phyloP scores from a whole-genome alignment of 2,888 invertebrate species.

The Syrphus vitripennis region DNA sequence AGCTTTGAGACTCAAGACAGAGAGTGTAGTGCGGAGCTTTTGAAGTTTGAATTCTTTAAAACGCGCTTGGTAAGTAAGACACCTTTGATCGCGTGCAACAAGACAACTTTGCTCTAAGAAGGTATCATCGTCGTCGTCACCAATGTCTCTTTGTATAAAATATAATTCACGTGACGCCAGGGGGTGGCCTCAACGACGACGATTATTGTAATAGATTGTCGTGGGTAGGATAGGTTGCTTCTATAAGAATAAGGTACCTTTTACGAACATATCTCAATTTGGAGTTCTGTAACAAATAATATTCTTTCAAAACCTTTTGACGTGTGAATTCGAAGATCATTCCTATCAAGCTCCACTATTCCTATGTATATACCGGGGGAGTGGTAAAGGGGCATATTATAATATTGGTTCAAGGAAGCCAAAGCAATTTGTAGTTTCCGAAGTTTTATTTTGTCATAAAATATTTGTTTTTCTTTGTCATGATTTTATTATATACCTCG shows the following conservation, averaged over 20 bases:
- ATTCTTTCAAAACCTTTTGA: slow-evolving; percentile 42
- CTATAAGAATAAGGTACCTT: neutral
- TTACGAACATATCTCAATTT: slow-evolving; percentile 18
- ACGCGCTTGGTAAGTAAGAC: neutral
- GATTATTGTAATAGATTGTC: slow-evolving; percentile 21
- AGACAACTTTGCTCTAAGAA: neutral
- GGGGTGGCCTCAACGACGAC: slow-evolving; percentile 18
- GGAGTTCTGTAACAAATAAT: slow-evolving; percentile 20
- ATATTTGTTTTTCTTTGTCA: neutral
- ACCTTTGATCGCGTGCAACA: slow-evolving; percentile 52
- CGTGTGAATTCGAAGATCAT: slow-evolving; percentile 47
- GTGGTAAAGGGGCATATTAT: neutral
- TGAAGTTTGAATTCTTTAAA: slow-evolving; percentile 13
- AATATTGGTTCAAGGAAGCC: slow-evolving; percentile 6
- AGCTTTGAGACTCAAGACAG: neutral
- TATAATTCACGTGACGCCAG: slow-evolving; percentile 28
- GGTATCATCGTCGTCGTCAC: neutral
- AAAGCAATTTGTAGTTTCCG: slow-evolving; percentile 43
- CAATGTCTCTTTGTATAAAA: neutral
- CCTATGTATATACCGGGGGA: too few relatives aligned
- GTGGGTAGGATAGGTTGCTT: neutral
- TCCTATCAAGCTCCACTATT: neutral
- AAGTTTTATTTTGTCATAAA: slow-evolving; percentile 17
- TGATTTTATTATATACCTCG: slow-evolving; percentile 1
- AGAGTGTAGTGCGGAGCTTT: neutral